These are phyloP conservation scores for Arion vulgaris DNA, from an alignment of 1,140 invertebrate genomes.

Conservation along the genomic window DNA sequence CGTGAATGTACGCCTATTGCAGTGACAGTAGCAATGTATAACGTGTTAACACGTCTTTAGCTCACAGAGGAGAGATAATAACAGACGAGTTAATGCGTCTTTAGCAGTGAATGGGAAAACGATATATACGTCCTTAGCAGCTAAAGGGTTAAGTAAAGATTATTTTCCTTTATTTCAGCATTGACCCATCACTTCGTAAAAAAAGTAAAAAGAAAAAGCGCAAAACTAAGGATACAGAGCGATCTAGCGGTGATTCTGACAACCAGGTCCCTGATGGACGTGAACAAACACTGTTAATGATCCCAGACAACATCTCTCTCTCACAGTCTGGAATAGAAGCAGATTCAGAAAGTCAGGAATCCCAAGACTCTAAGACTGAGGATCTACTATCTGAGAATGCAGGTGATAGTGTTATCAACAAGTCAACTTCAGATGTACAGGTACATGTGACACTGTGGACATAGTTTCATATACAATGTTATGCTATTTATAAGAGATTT, in stretches of 20 bases:
- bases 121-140: no score
- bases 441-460: not conserved
- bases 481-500: no score
- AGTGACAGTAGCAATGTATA: no score
- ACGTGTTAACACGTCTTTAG: no score
- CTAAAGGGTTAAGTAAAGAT: not conserved
- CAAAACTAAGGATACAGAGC: constrained; percentile 60
- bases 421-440: not conserved
- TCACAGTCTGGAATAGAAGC: constrained; percentile 65
- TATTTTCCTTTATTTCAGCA: constrained; percentile 36
- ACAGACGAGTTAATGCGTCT: no score
- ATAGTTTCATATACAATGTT: not conserved
- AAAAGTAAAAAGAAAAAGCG: constrained; percentile 66
- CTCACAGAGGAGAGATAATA: no score
- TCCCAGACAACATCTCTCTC: constrained; percentile 35
- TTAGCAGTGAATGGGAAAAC: no score
- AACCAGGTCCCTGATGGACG: constrained; percentile 57
- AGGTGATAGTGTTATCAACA: not conserved
- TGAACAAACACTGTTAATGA: constrained; percentile 22
- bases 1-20: no score
- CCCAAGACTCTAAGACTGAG: constrained; percentile 42
- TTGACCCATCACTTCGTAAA: constrained; percentile 56
- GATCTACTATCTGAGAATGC: not conserved
- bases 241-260: constrained; percentile 69
- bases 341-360: constrained; percentile 65